Base-by-base conservation (phyloP, 1,140 invertebrate species). In the Pseudomyrmex flavicornis region DNA sequence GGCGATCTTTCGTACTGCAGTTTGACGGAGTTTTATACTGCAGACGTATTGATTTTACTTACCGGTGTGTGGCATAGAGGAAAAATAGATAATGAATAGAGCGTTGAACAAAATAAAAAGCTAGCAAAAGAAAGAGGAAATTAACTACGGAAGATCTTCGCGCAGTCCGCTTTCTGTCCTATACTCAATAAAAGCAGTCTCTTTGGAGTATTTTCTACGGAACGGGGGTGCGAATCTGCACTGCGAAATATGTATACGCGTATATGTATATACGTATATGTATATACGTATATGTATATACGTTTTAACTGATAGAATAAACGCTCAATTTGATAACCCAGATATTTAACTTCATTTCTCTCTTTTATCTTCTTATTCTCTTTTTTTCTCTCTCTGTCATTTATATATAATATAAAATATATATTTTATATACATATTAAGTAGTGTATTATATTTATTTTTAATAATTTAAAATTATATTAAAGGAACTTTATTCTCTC, bases 81-180 rank as follows among this genome's bases (percentile, higher is more conserved):
- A 59, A 72, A 80, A 72, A 70, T 80, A 80, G 76, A 70, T 80
- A 80, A 80, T 80, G 54, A 80, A 65, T 46, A 80, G 46, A 70
- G 15, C 63, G 44, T 56, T 46, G 74, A 68, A 68, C 22, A 12
- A 72, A 70, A 26, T 46, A 70, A 79, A 59, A 59, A 70, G 44
- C 22, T 66, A 26, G 1, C n/a, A 3, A 72, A 80, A 50, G 20
- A 70, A 66, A 50, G 20, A 70, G 76, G 54, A 72, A 80, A 80
- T 80, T 80, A 72, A 72, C 54, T 72, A 56, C 54, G 15, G 5
- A 3, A 35, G 5, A 0, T 26, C 44, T 10, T 46, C 7, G 52
- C 35, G 35, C 65, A 70, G 7, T 70, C 7, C 66, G 26, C 44
- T 72, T 50, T 15, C 54, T 35, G 46, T 7, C 8, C 59, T 70